Evolutionary conservation across 2,797 vertebrate species (phyloP).

Genomic region (Sebastes flavidus): DNA sequence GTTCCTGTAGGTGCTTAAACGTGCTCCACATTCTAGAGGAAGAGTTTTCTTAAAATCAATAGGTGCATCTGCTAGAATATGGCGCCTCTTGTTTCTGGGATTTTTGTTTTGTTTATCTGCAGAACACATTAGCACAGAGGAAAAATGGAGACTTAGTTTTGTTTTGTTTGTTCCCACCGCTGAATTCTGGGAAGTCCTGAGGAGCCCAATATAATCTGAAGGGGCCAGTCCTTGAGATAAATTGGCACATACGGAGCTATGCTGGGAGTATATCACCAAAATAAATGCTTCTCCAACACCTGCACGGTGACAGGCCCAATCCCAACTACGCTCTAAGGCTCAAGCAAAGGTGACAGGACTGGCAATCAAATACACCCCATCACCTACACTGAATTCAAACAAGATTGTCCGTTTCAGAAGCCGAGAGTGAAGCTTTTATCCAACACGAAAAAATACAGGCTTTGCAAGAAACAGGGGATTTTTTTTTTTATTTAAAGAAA

Average conservation of each 20-base stretch:
- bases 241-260: conserved; percentile 40
- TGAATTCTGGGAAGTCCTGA: conserved; percentile 54
- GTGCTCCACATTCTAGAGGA: conserved; percentile 34
- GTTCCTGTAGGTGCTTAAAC: conserved; percentile 46
- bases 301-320: conserved; percentile 53
- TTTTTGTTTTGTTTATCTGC: conserved; percentile 25
- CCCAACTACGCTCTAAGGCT: conserved; percentile 46
- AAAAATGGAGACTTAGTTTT: conserved; percentile 29
- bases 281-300: conserved; percentile 57
- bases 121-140: conserved; percentile 22
- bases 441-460: conserved; percentile 2
- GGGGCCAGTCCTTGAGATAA: conserved; percentile 40
- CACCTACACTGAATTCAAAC: conserved; percentile 49
- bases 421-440: conserved; percentile 20
- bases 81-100: conserved; percentile 6
- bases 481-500: conserved; percentile 9
- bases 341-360: conserved; percentile 56
- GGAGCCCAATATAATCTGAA: conserved; percentile 45
- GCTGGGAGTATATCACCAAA: conserved; percentile 58
- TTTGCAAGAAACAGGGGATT: not conserved
- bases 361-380: conserved; percentile 51
- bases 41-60: conserved; percentile 58
- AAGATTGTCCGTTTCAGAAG: conserved; percentile 27
- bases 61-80: conserved; percentile 22
- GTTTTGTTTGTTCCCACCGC: conserved; percentile 25